Percentiles rank a stretch among this genome's conserved stretches.
phyloP scores from a whole-genome alignment of 2,888 invertebrate genomes.

The Ethmia dodecea region DNA sequence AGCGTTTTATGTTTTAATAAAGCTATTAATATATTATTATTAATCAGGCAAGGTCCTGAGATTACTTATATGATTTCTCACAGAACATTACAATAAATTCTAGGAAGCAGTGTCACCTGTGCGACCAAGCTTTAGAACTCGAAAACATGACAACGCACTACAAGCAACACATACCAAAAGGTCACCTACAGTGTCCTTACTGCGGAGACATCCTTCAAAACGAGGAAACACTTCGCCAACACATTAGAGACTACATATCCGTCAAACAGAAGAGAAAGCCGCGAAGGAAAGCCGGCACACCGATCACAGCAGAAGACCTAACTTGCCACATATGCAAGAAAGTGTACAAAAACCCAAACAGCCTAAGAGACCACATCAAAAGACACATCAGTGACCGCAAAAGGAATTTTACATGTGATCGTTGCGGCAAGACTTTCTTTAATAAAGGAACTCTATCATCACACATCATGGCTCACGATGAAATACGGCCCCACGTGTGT shows the following conservation, averaged over 20 bases:
- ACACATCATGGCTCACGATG: constrained; percentile 63
- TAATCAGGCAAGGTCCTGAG: too few relatives aligned
- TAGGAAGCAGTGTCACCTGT: constrained; percentile 28
- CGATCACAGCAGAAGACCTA: constrained; percentile 10
- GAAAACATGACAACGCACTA: constrained; percentile 4
- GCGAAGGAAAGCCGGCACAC: constrained; percentile 5
- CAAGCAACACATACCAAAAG: constrained; percentile 4
- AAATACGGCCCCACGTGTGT: constrained; percentile 56
- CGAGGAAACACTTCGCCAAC: constrained; percentile 2
- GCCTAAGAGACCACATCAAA: constrained; percentile 73
- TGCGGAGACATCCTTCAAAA: constrained; percentile 10
- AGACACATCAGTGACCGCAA: constrained; percentile 72
- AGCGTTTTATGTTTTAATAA: too few relatives aligned
- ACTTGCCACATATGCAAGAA: constrained; percentile 15
- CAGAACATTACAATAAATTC: too few relatives aligned
- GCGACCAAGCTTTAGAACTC: constrained; percentile 1
- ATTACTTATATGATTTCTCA: too few relatives aligned
- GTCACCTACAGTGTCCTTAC: constrained; percentile 2
- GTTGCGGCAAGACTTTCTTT: constrained; percentile 65
- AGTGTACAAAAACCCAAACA: constrained; percentile 12
- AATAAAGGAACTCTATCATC: constrained; percentile 64
- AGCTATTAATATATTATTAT: too few relatives aligned
- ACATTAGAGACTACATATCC: not conserved
- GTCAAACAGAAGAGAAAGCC: constrained; percentile 8
- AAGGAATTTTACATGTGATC: constrained; percentile 60